Conservation (phyloP, 2,888 invertebrate genomes). For the Apodemia mormo region DNA sequence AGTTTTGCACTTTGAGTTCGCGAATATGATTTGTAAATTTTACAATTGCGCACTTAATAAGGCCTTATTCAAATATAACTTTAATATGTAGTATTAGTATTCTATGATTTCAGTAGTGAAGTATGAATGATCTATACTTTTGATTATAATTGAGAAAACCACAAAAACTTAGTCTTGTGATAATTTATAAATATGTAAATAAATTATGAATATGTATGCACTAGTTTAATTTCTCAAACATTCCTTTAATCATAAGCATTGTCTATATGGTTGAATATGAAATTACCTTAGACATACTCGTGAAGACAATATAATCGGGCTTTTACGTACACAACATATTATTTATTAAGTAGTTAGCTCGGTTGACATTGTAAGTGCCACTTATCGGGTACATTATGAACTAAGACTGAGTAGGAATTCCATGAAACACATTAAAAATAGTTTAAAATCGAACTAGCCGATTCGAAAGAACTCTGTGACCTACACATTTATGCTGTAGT, state of each 20-base stretch:
- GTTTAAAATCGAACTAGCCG: too few relatives aligned
- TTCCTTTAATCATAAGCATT: background rate
- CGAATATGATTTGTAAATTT: slow-evolving; percentile 42
- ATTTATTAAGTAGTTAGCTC: too few relatives aligned
- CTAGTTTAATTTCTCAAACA: slow-evolving; percentile 43
- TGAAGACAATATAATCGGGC: too few relatives aligned
- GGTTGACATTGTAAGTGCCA: too few relatives aligned
- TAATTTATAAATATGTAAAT: slow-evolving; percentile 79
- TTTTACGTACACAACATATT: too few relatives aligned
- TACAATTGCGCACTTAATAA: slow-evolving; percentile 55
- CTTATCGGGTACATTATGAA: too few relatives aligned
- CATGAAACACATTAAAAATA: too few relatives aligned
- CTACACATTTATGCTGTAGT: too few relatives aligned
- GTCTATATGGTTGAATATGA: too few relatives aligned
- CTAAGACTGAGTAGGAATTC: too few relatives aligned
- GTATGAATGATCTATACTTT: slow-evolving; percentile 71
- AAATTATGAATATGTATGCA: slow-evolving; percentile 71
- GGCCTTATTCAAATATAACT: slow-evolving; percentile 69
- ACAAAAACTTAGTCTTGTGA: slow-evolving; percentile 78
- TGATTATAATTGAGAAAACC: slow-evolving; percentile 78
- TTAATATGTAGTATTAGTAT: slow-evolving; percentile 40
- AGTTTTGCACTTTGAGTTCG: slow-evolving; percentile 16
- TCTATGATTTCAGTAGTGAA: slow-evolving; percentile 72
- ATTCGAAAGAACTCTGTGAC: too few relatives aligned
- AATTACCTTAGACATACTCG: too few relatives aligned